Conservation (phyloP, 37 sponge, comb jelly and placozoan species). For the Beroe ovata region DNA sequence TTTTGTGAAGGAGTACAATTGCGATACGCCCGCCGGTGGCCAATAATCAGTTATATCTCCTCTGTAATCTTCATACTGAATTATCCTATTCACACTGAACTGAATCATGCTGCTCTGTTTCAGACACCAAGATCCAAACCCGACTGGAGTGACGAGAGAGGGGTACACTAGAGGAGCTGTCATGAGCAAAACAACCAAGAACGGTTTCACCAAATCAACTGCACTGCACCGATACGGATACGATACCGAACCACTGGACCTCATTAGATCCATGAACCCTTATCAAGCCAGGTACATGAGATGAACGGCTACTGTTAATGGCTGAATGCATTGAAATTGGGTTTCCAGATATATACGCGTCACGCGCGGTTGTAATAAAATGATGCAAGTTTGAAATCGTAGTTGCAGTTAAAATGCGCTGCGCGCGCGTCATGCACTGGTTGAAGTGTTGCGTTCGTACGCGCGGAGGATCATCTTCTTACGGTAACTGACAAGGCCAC, state of each 20-base stretch:
- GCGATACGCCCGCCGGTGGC: too few species aligned
- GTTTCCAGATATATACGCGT: too few species aligned
- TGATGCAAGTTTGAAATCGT: neutral
- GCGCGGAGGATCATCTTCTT: too few species aligned
- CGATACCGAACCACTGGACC: constrained; percentile 2
- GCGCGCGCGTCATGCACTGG: neutral
- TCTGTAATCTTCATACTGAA: too few species aligned
- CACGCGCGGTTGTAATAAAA: neutral
- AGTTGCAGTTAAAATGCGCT: neutral
- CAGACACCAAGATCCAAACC: constrained; percentile 54
- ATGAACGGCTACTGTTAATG: too few species aligned
- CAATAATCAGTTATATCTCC: too few species aligned
- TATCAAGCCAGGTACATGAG: constrained; percentile 60
- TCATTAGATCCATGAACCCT: constrained; percentile 48
- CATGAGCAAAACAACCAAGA: neutral
- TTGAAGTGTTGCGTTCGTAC: too few species aligned
- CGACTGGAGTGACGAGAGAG: constrained; percentile 54
- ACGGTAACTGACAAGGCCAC: too few species aligned
- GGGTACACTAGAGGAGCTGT: constrained; percentile 41
- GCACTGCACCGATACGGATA: constrained; percentile 43
- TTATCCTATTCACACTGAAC: too few species aligned
- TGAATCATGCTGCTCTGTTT: neutral
- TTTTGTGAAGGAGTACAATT: too few species aligned
- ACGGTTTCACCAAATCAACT: constrained; percentile 56
- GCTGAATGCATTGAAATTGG: too few species aligned